Evolutionary conservation across 2,888 invertebrate species (phyloP), one percentile per base, ranked within the genome.

Genomic region (Euplexia lucipara): DNA sequence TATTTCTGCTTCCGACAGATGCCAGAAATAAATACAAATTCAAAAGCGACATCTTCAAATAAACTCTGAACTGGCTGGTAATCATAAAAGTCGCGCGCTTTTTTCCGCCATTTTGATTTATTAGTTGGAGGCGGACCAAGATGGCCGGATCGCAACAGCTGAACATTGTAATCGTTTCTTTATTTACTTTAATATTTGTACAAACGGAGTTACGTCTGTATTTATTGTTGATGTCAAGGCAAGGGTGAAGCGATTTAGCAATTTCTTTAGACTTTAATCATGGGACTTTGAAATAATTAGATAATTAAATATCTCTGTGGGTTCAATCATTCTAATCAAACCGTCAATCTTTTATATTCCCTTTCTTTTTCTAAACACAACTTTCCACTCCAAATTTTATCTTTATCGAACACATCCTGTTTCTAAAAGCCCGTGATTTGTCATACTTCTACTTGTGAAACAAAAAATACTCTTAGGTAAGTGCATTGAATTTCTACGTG

Each of bases 51-150:
- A 20, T 45, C 53, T 64, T 56, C 54, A 64, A 79, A 76, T 79
- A 79, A 78, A 69, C 48, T 65, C 42, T 56, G 47, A 71, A 64
- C 67, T 68, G 78, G 79, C 58, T 51, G 74, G 87, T 88, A 86
- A 88, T 90, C 88, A 88, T 91, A 91, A 91, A 93, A 90, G 87
- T 87, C 87, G 83, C 86, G 88, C 88, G 88, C 87, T 81, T 87
- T 86, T 89, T 90, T 91, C 90, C 91, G 89, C 91, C 88, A 91
- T 92, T 87, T 87, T 91, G 91, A 93, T 92, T 91, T 88, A 93
- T 84, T 85, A 87, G 79, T 94, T 94, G 94, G 94, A 91, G 69
- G 72, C 70, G 81, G 59, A 85, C 92, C 93, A 94, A 92, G 73
- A 86, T 83, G 72, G 75, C 75, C 71, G 65, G 61, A 65, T 53